Percentiles rank a stretch among this genome's conserved stretches.
Conservation (phyloP, 2,888 invertebrate genomes). For the Eucriotettix oculatus region DNA sequence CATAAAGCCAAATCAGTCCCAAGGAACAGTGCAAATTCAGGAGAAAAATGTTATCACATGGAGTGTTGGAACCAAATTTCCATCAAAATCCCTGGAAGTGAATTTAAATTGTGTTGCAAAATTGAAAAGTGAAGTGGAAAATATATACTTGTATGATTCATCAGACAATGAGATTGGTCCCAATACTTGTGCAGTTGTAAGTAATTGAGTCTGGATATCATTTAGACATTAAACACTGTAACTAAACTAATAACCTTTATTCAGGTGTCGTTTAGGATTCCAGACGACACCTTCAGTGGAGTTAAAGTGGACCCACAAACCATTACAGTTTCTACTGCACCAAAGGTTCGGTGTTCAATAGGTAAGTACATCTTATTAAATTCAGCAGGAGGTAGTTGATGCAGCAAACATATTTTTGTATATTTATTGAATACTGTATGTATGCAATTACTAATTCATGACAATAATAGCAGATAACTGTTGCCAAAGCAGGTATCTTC, state of each 20-base stretch:
- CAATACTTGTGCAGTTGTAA: conserved; percentile 1
- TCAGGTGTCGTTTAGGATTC: conserved; percentile 1
- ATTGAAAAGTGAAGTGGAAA: background rate
- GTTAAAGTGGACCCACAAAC: conserved; percentile 3
- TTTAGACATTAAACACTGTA: background rate
- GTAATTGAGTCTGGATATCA: background rate
- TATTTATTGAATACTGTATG: too few relatives aligned
- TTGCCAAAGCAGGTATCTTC: too few relatives aligned
- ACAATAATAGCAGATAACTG: too few relatives aligned
- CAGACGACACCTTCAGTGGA: conserved; percentile 2
- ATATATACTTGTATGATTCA: background rate
- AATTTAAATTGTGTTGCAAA: background rate
- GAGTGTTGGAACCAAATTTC: conserved; percentile 5
- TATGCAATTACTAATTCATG: too few relatives aligned
- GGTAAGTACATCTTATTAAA: background rate
- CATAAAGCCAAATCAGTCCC: conserved; percentile 1
- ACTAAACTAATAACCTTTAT: background rate
- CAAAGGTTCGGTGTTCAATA: background rate
- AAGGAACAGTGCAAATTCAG: background rate
- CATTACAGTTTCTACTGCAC: conserved; percentile 1
- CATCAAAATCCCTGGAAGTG: background rate
- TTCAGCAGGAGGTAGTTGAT: too few relatives aligned
- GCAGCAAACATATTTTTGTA: too few relatives aligned
- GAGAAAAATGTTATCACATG: background rate
- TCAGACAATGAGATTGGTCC: background rate